Evolutionary conservation across 2,113 vertebrate species (phyloP).

Genomic region (Xyrauchen texanus): DNA sequence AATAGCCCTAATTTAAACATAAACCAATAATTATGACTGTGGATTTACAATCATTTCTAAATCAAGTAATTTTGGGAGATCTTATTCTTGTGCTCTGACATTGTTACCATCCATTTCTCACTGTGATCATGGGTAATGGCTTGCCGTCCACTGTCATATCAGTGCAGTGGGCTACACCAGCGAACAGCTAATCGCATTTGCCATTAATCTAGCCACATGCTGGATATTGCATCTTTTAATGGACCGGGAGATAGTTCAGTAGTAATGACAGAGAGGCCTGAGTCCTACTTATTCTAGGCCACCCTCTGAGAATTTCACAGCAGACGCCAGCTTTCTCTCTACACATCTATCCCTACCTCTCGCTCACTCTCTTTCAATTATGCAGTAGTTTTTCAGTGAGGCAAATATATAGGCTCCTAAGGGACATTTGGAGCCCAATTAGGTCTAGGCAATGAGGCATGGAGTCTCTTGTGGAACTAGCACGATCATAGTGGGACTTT

Average conservation of each 20-base stretch:
- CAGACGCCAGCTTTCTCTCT: not conserved
- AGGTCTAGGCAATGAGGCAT: conserved; percentile 49
- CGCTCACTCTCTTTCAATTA: conserved; percentile 45
- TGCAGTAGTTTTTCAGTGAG: conserved; percentile 4
- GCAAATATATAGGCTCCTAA: conserved; percentile 39
- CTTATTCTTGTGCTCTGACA: not conserved
- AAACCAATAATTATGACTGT: no score
- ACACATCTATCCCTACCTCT: not conserved
- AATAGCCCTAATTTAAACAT: no score
- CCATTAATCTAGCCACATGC: conserved; percentile 35
- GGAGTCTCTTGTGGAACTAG: conserved; percentile 24
- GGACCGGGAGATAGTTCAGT: not conserved
- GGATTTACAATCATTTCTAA: not conserved
- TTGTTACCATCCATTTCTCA: not conserved
- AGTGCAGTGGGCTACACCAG: conserved; percentile 14
- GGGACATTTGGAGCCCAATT: conserved; percentile 51
- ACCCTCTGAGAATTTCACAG: conserved; percentile 23
- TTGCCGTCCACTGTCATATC: conserved; percentile 20
- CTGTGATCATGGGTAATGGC: conserved; percentile 28
- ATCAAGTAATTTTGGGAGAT: conserved; percentile 7
- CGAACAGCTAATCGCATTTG: conserved; percentile 21
- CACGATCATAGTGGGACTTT: not conserved
- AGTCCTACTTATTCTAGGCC: conserved; percentile 9
- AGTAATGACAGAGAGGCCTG: conserved; percentile 22
- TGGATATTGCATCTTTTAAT: conserved; percentile 33